Percentiles rank a stretch among this genome's conserved stretches.
These are phyloP conservation scores for Orthosia gracilis DNA, from an alignment of 2,888 invertebrate species.

Conservation along the genomic window DNA sequence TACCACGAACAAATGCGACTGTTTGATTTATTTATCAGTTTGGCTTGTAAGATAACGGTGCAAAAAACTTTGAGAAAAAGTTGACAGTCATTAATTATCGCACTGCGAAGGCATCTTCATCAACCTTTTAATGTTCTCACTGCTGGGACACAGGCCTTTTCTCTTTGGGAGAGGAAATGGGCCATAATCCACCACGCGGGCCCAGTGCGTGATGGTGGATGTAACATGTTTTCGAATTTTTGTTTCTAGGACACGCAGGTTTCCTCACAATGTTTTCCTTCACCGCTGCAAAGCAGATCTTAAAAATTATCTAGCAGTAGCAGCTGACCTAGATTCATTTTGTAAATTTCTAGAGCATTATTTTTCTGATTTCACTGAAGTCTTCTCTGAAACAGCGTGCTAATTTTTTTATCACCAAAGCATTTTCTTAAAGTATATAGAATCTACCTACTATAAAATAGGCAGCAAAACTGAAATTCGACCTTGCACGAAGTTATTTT, in stretches of 20 bases:
- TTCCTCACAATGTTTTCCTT: too few relatives aligned
- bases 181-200: too few relatives aligned
- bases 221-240: too few relatives aligned
- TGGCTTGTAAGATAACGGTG: not conserved
- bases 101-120: not conserved
- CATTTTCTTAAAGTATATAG: not conserved
- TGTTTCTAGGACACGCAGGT: too few relatives aligned
- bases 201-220: too few relatives aligned
- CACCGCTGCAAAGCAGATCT: not conserved
- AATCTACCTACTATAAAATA: not conserved
- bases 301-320: not conserved
- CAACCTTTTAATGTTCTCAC: too few relatives aligned
- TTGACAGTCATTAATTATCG: not conserved
- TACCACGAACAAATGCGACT: not conserved
- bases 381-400: not conserved
- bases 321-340: conserved; percentile 17
- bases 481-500: too few relatives aligned
- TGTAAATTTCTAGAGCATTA: conserved; percentile 29
- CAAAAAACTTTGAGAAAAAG: not conserved
- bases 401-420: not conserved
- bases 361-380: conserved; percentile 15
- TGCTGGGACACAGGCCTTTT: too few relatives aligned
- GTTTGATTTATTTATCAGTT: not conserved
- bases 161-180: too few relatives aligned
- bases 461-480: too few relatives aligned